Evolutionary conservation across 2,113 vertebrate species (phyloP).

Genomic region (Notarius lentiginosus): DNA sequence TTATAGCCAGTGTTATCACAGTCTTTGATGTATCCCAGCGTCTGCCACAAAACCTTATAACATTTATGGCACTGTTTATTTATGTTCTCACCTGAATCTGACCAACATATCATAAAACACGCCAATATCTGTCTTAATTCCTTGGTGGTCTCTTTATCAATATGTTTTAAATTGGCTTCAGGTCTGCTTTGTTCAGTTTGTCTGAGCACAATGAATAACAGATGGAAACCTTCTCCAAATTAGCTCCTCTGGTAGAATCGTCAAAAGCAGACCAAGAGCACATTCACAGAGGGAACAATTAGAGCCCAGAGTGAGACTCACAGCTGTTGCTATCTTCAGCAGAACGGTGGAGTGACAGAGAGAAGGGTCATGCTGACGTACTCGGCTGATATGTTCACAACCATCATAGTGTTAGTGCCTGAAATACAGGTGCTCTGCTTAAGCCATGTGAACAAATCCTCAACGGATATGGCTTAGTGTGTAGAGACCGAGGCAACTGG

Average conservation of each 20-base stretch:
- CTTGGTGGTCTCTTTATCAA: slow-evolving; percentile 17
- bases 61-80: background rate
- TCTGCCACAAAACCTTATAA: background rate
- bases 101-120: background rate
- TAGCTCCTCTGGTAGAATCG: slow-evolving; percentile 27
- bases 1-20: background rate
- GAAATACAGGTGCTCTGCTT: background rate
- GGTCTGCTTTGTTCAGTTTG: slow-evolving; percentile 6
- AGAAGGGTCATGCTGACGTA: slow-evolving; percentile 30
- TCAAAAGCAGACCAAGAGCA: slow-evolving; percentile 36
- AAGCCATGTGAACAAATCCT: slow-evolving; percentile 3
- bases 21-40: background rate
- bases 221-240: slow-evolving; percentile 37
- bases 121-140: background rate
- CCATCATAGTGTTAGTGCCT: background rate
- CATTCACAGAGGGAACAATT: slow-evolving; percentile 52
- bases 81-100: slow-evolving; percentile 15
- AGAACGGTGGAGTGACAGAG: slow-evolving; percentile 31
- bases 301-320: slow-evolving; percentile 30
- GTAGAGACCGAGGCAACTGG: background rate
- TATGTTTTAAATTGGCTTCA: slow-evolving; percentile 3
- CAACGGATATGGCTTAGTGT: background rate
- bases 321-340: slow-evolving; percentile 43
- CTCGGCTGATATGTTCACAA: slow-evolving; percentile 22
- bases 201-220: slow-evolving; percentile 37